A percentile compares a stretch with the other conserved stretches of the same genome.
Conservation (phyloP, 2,797 vertebrate species). For the Rhinophrynus dorsalis region DNA sequence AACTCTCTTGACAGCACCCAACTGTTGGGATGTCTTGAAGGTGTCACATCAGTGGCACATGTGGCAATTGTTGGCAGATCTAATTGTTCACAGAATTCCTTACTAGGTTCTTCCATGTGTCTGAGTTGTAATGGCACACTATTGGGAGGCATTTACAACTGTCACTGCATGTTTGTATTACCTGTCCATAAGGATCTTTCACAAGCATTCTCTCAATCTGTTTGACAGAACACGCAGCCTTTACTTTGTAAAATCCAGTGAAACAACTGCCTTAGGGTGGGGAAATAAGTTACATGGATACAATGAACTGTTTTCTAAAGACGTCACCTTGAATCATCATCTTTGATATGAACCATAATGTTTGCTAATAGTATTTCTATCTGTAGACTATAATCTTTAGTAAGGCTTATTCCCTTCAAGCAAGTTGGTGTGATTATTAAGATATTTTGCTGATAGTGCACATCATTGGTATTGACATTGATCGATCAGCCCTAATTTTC, state of each 20-base stretch:
- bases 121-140: conserved; percentile 35
- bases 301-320: conserved; percentile 26
- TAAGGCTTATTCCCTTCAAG: not conserved
- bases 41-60: conserved; percentile 47
- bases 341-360: conserved; percentile 9
- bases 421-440: no score
- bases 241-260: not conserved
- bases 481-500: no score
- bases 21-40: conserved; percentile 56
- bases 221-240: conserved; percentile 19
- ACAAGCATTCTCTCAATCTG: conserved; percentile 33
- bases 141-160: conserved; percentile 45
- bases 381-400: not conserved
- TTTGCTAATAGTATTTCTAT: conserved; percentile 17
- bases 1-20: conserved; percentile 58
- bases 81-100: conserved; percentile 50
- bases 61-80: conserved; percentile 55
- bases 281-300: conserved; percentile 28
- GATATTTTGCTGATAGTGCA: no score
- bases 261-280: conserved; percentile 18
- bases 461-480: no score
- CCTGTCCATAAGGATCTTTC: conserved; percentile 39
- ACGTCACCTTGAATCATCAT: conserved; percentile 28
- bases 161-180: conserved; percentile 33
- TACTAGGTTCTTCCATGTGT: conserved; percentile 32